These are phyloP conservation scores for Drosophila paramelanica DNA, from an alignment of 2,888 invertebrate genomes.

Conservation along the genomic window DNA sequence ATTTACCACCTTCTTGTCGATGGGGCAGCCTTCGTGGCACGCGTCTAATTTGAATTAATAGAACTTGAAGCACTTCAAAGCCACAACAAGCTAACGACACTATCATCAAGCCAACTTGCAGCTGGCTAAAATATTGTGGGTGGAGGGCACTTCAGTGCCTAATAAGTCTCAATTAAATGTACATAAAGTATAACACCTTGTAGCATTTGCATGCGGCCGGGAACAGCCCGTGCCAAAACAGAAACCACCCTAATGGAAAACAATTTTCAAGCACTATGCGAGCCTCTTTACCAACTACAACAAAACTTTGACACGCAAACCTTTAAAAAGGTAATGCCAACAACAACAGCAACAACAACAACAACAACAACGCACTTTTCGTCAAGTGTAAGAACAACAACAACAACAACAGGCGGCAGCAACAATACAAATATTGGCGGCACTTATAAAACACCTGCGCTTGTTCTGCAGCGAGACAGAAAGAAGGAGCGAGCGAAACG, in stretches of 20 bases:
- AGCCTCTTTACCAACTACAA: constrained; percentile 24
- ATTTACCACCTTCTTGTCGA: neutral
- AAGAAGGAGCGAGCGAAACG: too few species aligned
- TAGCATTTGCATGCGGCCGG: constrained; percentile 67
- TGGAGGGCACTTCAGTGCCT: constrained; percentile 54
- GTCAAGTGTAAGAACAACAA: constrained; percentile 52
- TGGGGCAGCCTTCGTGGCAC: neutral
- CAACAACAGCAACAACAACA: constrained; percentile 4
- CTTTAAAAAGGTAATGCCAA: constrained; percentile 50
- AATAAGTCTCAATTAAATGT: constrained; percentile 79
- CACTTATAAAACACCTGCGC: constrained; percentile 65
- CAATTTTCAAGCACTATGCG: constrained; percentile 34
- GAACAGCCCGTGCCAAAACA: constrained; percentile 11
- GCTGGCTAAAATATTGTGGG: constrained; percentile 30
- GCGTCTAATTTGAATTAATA: constrained; percentile 20
- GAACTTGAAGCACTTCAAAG: constrained; percentile 18
- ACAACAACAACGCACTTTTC: constrained; percentile 38
- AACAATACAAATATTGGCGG: constrained; percentile 52
- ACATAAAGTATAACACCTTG: constrained; percentile 77
- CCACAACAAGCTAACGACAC: constrained; percentile 34
- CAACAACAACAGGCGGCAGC: constrained; percentile 18
- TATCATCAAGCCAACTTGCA: constrained; percentile 38
- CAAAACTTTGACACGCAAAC: constrained; percentile 67
- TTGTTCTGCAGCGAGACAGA: neutral
- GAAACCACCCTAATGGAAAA: constrained; percentile 38